phyloP scores from a whole-genome alignment of 2,113 vertebrate species.

The Gobio gobio region DNA sequence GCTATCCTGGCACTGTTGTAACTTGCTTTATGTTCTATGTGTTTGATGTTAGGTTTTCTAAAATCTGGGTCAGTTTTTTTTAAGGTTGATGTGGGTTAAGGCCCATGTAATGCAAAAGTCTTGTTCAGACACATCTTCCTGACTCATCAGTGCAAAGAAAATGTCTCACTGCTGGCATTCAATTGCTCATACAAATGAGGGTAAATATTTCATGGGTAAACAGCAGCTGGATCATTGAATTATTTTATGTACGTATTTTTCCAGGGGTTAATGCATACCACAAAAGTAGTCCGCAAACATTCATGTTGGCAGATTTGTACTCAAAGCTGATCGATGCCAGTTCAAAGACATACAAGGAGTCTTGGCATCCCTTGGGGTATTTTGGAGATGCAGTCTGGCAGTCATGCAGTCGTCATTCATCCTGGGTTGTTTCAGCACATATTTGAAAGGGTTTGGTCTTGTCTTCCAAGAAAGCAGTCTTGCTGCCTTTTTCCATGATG shows the following conservation, averaged over 20 bases:
- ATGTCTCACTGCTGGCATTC: neutral
- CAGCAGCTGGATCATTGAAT: constrained; percentile 32
- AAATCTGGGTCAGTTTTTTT: constrained; percentile 14
- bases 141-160: constrained; percentile 13
- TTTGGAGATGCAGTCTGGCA: neutral
- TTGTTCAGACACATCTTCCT: constrained; percentile 9
- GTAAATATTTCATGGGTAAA: constrained; percentile 27
- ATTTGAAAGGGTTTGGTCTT: constrained; percentile 41
- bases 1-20: neutral
- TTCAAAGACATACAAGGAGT: neutral
- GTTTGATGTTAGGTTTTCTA: neutral
- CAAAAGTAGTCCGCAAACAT: constrained; percentile 6
- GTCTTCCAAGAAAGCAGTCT: neutral
- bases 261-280: constrained; percentile 45
- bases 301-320: constrained; percentile 34
- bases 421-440: constrained; percentile 24
- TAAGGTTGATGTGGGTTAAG: constrained; percentile 11
- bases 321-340: neutral
- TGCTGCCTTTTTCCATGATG: constrained; percentile 23
- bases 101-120: neutral
- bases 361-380: neutral
- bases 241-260: neutral
- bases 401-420: neutral
- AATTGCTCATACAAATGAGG: neutral
- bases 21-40: constrained; percentile 1